phyloP scores from a whole-genome alignment of 1,140 invertebrate genomes.

The Antheraea pernyi region DNA sequence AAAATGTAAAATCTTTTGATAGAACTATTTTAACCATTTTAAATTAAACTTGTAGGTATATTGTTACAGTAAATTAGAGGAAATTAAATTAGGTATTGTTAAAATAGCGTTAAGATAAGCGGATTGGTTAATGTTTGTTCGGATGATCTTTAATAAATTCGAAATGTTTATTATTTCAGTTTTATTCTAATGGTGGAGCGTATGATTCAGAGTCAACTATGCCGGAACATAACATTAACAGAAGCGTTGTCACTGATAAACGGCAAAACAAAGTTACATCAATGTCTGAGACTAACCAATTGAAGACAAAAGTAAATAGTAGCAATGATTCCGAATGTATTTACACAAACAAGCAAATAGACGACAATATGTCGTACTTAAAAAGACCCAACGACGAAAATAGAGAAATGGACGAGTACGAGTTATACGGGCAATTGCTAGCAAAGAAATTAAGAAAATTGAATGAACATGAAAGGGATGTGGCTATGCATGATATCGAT shows the following conservation, averaged over 20 bases:
- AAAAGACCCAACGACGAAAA: constrained; percentile 8
- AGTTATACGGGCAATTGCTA: constrained; percentile 58
- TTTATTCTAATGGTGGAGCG: constrained; percentile 17
- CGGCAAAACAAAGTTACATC: constrained; percentile 19
- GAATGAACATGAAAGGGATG: constrained; percentile 61
- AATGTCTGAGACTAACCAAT: not conserved
- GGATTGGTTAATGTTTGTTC: no score
- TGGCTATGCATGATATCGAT: constrained; percentile 70
- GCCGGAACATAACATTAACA: constrained; percentile 17
- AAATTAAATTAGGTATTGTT: no score
- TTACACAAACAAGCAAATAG: constrained; percentile 22
- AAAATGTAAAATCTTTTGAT: no score
- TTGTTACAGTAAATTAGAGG: no score
- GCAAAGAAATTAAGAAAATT: constrained; percentile 66
- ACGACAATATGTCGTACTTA: constrained; percentile 17
- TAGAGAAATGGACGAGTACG: constrained; percentile 53
- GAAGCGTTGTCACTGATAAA: constrained; percentile 15
- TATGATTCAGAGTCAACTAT: constrained; percentile 19
- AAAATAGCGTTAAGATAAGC: no score
- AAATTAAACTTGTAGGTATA: no score
- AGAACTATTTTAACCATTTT: no score
- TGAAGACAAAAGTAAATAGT: constrained; percentile 5
- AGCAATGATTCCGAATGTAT: constrained; percentile 11
- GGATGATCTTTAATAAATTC: no score
- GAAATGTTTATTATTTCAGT: constrained; percentile 23